Evolutionary conservation across 2,888 invertebrate genomes (phyloP), one percentile per base, ranked within the genome.

Genomic region (Disparrhopalites patrizii): DNA sequence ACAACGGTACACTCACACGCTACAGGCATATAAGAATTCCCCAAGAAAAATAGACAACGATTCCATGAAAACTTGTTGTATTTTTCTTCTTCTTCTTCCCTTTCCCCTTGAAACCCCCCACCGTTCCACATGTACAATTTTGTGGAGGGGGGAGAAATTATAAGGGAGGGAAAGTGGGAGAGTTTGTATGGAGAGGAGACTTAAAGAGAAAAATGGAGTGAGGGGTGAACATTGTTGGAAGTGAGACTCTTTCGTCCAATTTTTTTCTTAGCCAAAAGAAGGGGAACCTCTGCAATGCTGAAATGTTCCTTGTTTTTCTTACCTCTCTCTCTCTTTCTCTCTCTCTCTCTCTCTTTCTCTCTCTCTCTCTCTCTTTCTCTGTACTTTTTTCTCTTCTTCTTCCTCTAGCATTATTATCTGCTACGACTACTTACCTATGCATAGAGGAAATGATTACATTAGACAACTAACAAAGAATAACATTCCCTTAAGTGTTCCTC

Each of bases 391-490:
- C 15, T 40, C 10, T 43, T 15, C 13, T n/a, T 47, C 27, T 28
- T 27, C 7, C 57, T 28, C 36, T 33, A n/a, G n/a, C 55, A 20
- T 58, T 30, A 43, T 47, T 58, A 43, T 30, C 20, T 58, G 30
- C 27, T 47, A n/a, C 25, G 8, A 28, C 56, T 25, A 58, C 43
- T 58, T 43, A 43, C 58, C 58, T 58, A 58, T 57, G 38, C 38
- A 38, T 57, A 38, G 28, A 27, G 27, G 33, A 3, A 18, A 31
- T 20, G 30, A 55, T 55, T 55, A 55, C 31, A 31, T 25, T 8
- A 7, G 33, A 55, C 20, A 31, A 25, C 31, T 55, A 18, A 15
- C 40, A 30, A 58, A 58, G 58, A 58, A 58, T 58, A 58, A 58
- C 58, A 47, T 58, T 40, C 28, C 15, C 38, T 25, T 13, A 58